A percentile compares a stretch with the other conserved stretches of the same genome.
phyloP scores from a whole-genome alignment of 30 jellyfish, hydroid and myxozoan species.

The Phacellophora camtschatica region DNA sequence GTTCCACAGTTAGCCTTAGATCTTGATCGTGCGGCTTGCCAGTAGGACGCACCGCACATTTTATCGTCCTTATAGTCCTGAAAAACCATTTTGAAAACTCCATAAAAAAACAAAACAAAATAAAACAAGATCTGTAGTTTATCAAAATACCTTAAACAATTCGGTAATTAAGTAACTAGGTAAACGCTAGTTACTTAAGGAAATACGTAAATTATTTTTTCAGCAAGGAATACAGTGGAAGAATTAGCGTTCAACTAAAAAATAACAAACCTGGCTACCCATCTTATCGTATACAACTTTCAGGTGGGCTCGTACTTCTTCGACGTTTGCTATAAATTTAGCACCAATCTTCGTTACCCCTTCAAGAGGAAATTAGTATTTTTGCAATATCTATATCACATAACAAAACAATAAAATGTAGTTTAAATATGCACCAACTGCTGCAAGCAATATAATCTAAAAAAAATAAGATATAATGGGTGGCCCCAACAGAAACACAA shows the following conservation, averaged over 20 bases:
- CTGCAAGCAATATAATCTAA: no score
- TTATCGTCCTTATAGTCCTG: conserved; percentile 30
- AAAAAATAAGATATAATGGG: no score
- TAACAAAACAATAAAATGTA: no score
- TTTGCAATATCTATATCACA: no score
- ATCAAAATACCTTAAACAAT: no score
- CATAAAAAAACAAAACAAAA: not conserved
- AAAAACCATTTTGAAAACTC: not conserved
- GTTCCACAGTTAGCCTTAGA: conserved; percentile 7
- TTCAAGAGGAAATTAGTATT: not conserved
- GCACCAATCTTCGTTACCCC: not conserved
- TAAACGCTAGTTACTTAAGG: no score
- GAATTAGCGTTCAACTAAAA: no score
- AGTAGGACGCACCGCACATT: conserved; percentile 32
- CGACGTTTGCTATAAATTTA: conserved; percentile 19
- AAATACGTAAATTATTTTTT: no score
- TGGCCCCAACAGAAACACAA: no score
- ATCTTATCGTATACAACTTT: conserved; percentile 12
- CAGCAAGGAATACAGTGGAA: no score
- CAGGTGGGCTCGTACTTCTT: conserved; percentile 33
- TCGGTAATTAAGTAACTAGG: no score
- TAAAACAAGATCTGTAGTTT: not conserved
- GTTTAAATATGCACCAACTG: no score
- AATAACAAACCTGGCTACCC: conserved; percentile 42
- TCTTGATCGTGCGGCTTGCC: conserved; percentile 51